These are phyloP conservation scores for Todiramphus saurophagus DNA, from an alignment of 2,113 vertebrate species.

Conservation along the genomic window DNA sequence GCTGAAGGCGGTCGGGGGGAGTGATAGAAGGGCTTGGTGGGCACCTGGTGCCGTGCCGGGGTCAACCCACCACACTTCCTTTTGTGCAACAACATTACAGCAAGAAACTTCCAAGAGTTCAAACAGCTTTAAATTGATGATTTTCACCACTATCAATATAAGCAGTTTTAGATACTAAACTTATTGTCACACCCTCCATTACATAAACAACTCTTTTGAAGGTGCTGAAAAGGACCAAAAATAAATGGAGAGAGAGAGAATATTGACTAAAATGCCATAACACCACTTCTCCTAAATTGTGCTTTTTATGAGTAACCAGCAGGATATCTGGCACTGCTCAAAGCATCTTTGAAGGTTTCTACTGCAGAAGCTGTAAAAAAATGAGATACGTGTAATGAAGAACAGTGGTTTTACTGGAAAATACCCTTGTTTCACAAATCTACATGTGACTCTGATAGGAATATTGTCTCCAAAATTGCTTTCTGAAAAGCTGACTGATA, in stretches of 20 bases:
- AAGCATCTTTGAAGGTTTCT: neutral
- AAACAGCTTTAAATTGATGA: neutral
- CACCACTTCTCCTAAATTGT: neutral
- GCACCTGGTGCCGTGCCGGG: too few relatives aligned
- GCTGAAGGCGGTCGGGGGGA: too few relatives aligned
- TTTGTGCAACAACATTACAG: neutral
- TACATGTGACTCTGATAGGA: neutral
- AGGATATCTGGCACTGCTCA: neutral
- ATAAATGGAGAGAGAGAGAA: neutral
- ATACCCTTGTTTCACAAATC: neutral
- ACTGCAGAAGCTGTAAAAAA: neutral
- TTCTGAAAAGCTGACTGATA: neutral
- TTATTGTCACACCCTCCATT: neutral
- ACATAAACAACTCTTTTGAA: neutral
- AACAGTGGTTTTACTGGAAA: neutral
- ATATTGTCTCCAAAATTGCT: neutral
- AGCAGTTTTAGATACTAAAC: neutral
- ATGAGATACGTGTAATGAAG: neutral
- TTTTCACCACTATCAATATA: neutral
- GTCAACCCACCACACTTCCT: neutral
- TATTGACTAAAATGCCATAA: neutral
- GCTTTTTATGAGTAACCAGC: neutral
- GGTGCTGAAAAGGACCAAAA: neutral
- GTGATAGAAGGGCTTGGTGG: too few relatives aligned
- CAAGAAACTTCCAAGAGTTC: neutral